Conservation (phyloP, 2,113 vertebrate genomes). For the Sminthopsis crassicaudata region DNA sequence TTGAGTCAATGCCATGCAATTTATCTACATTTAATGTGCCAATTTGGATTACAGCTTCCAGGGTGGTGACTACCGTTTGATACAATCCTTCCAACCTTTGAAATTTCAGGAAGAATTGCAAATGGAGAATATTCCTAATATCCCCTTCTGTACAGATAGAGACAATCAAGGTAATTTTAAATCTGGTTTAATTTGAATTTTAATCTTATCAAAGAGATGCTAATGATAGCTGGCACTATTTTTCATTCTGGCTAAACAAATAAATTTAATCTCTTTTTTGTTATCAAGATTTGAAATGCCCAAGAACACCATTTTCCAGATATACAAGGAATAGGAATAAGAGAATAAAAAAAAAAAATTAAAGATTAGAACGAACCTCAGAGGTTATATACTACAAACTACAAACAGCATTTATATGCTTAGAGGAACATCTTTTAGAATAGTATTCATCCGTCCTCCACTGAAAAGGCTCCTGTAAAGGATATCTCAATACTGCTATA, state of each 20-base stretch:
- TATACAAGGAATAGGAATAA: neutral
- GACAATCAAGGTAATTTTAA: neutral
- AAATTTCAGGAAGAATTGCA: slow-evolving; percentile 11
- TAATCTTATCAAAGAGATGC: neutral
- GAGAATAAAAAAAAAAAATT: neutral
- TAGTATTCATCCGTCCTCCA: neutral
- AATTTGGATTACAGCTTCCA: neutral
- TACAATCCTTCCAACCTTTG: neutral
- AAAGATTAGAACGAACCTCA: neutral
- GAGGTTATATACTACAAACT: neutral
- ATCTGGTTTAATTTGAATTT: slow-evolving; percentile 5
- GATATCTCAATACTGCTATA: neutral
- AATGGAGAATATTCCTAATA: neutral
- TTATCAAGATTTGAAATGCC: neutral
- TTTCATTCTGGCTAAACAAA: neutral
- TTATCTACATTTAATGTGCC: slow-evolving; percentile 12
- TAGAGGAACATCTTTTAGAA: neutral
- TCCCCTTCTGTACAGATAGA: neutral
- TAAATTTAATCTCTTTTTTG: neutral
- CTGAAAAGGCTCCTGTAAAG: neutral
- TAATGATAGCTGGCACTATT: neutral
- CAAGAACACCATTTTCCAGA: neutral
- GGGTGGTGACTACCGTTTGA: neutral
- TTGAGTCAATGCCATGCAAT: neutral
- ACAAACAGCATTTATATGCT: too few species aligned